Percentiles rank a stretch among this genome's conserved stretches.
These are phyloP conservation scores for Drosophila merina DNA, from an alignment of 2,888 invertebrate genomes.

Conservation along the genomic window DNA sequence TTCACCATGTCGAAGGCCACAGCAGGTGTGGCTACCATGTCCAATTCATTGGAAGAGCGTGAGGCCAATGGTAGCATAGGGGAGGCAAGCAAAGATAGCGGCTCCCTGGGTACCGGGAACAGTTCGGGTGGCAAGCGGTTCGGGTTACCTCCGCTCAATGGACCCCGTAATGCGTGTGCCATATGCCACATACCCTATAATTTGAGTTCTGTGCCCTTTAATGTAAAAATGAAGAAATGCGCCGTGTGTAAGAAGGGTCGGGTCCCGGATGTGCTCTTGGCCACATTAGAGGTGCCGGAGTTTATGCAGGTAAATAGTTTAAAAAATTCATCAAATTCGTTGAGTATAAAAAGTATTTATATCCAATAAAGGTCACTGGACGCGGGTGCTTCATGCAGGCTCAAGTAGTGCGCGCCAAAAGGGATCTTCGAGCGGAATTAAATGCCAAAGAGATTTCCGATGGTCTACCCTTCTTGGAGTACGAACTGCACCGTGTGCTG, in stretches of 20 bases:
- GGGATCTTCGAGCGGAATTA: constrained; percentile 91
- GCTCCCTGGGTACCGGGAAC: constrained; percentile 60
- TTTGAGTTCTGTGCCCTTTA: constrained; percentile 89
- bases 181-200: constrained; percentile 94
- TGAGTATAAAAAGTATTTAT: no score
- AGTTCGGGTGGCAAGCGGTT: constrained; percentile 58
- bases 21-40: constrained; percentile 80
- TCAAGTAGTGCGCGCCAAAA: constrained; percentile 91
- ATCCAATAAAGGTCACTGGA: constrained; percentile 83
- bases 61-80: constrained; percentile 79
- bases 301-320: constrained; percentile 86
- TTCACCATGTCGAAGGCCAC: constrained; percentile 67
- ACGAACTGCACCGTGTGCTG: constrained; percentile 95
- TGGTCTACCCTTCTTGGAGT: constrained; percentile 97
- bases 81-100: constrained; percentile 69
- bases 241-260: constrained; percentile 90
- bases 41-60: constrained; percentile 85
- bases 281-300: constrained; percentile 94
- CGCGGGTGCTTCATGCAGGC: constrained; percentile 88
- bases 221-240: constrained; percentile 90
- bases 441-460: constrained; percentile 97
- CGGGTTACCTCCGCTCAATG: constrained; percentile 58
- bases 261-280: constrained; percentile 95
- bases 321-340: no score
- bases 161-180: constrained; percentile 72